phyloP scores from a whole-genome alignment of 2,113 vertebrate species.

The Antigone vipio region DNA sequence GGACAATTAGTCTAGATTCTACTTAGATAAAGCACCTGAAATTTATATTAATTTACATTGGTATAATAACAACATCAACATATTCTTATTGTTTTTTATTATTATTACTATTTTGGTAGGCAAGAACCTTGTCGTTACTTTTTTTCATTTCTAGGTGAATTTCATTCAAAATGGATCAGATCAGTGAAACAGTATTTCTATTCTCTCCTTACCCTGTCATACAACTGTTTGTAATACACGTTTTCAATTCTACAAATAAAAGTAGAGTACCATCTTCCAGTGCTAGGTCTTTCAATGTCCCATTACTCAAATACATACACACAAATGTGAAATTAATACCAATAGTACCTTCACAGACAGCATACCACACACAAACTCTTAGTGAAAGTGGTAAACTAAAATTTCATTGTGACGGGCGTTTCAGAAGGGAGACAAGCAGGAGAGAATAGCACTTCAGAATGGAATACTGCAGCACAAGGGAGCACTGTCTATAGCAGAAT shows the following conservation, averaged over 20 bases:
- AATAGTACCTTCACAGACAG: background rate
- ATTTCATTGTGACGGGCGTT: background rate
- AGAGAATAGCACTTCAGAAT: conserved; percentile 10
- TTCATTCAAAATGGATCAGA: background rate
- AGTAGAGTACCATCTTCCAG: background rate
- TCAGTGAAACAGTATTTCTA: background rate
- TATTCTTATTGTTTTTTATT: too few relatives aligned
- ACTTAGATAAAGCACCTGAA: background rate
- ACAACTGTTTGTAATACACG: background rate
- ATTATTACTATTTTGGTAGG: background rate
- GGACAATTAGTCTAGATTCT: background rate
- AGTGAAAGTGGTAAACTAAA: background rate
- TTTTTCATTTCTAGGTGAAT: background rate
- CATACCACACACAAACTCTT: background rate
- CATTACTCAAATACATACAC: background rate
- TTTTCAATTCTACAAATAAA: background rate
- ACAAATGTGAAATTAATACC: background rate
- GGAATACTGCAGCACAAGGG: background rate
- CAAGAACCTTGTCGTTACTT: background rate
- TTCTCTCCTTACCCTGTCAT: background rate
- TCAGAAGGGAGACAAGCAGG: conserved; percentile 25
- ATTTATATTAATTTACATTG: background rate
- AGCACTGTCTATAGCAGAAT: conserved; percentile 26
- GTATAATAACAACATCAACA: background rate
- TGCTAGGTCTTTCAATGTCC: background rate